These are phyloP conservation scores for Anas bahamensis DNA, from an alignment of 2,797 vertebrate genomes.

Conservation along the genomic window DNA sequence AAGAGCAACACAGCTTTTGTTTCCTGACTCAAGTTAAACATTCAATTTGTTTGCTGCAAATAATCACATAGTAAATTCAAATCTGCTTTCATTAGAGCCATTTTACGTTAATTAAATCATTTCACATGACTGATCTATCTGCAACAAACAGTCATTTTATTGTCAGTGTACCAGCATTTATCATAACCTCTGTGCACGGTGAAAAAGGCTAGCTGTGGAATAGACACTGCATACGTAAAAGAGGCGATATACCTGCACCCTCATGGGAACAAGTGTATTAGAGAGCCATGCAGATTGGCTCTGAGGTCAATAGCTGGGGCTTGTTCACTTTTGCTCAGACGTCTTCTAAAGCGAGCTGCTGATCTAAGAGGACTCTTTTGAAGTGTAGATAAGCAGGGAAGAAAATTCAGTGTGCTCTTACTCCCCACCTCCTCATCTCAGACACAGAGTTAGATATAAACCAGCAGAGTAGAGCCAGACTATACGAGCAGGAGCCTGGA, in stretches of 20 bases:
- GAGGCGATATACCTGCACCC: neutral
- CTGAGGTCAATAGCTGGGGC: neutral
- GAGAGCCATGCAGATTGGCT: neutral
- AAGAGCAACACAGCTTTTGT: neutral
- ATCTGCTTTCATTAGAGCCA: conserved; percentile 51
- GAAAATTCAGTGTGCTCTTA: neutral
- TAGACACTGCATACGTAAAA: neutral
- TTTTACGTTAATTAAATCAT: conserved; percentile 43
- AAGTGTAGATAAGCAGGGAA: neutral
- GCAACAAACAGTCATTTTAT: conserved; percentile 44
- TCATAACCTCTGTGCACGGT: neutral
- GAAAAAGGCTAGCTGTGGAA: neutral
- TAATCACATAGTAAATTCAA: conserved; percentile 41
- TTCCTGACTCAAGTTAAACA: conserved; percentile 6
- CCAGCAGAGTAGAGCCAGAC: neutral
- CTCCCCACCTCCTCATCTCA: neutral
- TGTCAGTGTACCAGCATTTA: conserved; percentile 11
- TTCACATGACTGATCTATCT: conserved; percentile 47
- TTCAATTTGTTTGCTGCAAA: conserved; percentile 39
- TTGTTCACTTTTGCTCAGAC: neutral
- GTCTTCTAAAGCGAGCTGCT: neutral
- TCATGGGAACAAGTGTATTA: neutral
- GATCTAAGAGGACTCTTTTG: neutral
- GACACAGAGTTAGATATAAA: neutral
- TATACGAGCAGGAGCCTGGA: neutral